Conservation (phyloP, 1,140 invertebrate genomes). For the Panagrolaimus sp. region DNA sequence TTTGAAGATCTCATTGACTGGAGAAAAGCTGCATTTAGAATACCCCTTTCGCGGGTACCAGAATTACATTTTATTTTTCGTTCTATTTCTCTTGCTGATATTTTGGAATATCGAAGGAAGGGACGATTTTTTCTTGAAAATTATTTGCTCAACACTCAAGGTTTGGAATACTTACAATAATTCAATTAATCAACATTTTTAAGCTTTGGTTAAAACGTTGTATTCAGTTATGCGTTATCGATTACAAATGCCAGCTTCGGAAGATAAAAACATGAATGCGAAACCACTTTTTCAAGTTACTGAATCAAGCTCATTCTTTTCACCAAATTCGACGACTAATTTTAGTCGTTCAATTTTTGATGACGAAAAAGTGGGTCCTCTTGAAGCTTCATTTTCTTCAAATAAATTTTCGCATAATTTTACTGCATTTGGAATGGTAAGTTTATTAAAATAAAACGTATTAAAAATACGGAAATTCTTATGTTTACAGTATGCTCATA, state of each 20-base stretch:
- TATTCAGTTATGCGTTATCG: slow-evolving; percentile 34
- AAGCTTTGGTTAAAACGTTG: slow-evolving; percentile 17
- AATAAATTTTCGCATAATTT: slow-evolving; percentile 90
- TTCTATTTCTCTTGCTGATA: slow-evolving; percentile 77
- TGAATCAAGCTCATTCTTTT: slow-evolving; percentile 60
- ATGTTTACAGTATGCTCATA: slow-evolving; percentile 79
- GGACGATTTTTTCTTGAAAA: slow-evolving; percentile 68
- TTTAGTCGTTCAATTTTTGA: slow-evolving; percentile 34
- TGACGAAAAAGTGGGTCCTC: slow-evolving; percentile 51
- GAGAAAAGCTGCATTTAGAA: slow-evolving; percentile 70
- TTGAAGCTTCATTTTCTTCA: slow-evolving; percentile 64
- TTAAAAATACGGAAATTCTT: slow-evolving; percentile 66
- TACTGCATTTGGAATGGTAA: slow-evolving; percentile 70
- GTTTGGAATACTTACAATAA: neutral
- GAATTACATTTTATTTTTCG: slow-evolving; percentile 87
- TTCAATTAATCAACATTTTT: no score
- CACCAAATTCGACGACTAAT: slow-evolving; percentile 15
- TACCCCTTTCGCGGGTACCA: slow-evolving; percentile 79
- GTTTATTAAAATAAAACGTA: slow-evolving; percentile 70
- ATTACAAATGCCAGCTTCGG: slow-evolving; percentile 75
- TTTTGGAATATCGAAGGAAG: slow-evolving; percentile 75
- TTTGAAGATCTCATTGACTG: slow-evolving; percentile 83
- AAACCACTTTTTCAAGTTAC: slow-evolving; percentile 67
- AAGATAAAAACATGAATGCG: slow-evolving; percentile 71
- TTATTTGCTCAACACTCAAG: slow-evolving; percentile 57